Evolutionary conservation across 1,140 invertebrate genomes (phyloP).

Genomic region (Tenebrio molitor): DNA sequence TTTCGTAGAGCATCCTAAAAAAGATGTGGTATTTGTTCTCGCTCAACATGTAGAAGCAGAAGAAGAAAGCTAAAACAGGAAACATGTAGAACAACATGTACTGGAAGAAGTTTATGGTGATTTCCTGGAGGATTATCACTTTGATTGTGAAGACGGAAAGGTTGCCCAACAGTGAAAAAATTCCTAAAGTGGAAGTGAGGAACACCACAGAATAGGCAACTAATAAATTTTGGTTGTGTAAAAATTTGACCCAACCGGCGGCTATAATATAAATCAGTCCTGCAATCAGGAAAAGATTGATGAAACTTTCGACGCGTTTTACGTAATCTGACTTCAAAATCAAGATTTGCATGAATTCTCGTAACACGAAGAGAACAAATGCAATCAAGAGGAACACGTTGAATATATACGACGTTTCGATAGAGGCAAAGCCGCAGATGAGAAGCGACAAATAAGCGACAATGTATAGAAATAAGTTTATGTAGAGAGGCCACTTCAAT

Average conservation of each 20-base stretch:
- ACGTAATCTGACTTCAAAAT: constrained; percentile 16
- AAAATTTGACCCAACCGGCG: constrained; percentile 1
- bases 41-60: constrained; percentile 27
- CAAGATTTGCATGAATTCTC: not conserved
- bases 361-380: not conserved
- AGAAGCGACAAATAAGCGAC: constrained; percentile 20
- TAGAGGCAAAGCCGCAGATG: constrained; percentile 10
- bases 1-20: constrained; percentile 13
- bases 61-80: constrained; percentile 23
- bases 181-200: constrained; percentile 12
- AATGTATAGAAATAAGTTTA: constrained; percentile 16
- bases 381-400: constrained; percentile 14
- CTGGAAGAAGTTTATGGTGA: constrained; percentile 23
- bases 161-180: constrained; percentile 21
- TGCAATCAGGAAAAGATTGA: constrained; percentile 11
- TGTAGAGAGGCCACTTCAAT: constrained; percentile 9
- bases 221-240: not conserved
- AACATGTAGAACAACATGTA: constrained; percentile 36
- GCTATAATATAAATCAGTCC: constrained; percentile 5
- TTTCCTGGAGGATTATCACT: constrained; percentile 20
- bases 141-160: constrained; percentile 19
- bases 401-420: not conserved
- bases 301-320: constrained; percentile 11
- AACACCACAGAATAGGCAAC: constrained; percentile 19
- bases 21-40: not conserved